Base-by-base conservation (phyloP, 2,888 invertebrate genomes). In the Anoncus sp. region DNA sequence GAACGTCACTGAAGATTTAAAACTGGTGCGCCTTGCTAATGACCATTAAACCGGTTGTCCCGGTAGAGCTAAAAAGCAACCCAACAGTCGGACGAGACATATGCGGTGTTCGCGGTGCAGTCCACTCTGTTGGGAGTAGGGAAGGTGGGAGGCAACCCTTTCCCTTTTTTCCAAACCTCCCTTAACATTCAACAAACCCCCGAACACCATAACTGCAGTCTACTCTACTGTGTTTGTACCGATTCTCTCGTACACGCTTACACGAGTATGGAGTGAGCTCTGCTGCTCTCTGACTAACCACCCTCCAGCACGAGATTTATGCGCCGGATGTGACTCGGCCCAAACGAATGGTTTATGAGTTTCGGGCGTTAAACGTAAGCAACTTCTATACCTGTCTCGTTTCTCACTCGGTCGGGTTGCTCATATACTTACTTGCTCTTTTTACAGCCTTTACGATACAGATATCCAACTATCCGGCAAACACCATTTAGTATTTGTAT, bases 241-340 rank as follows among this genome's bases (percentile, higher is more conserved):
- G 38, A 31, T 70, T 47, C 53, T 63, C 82, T 77, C 78, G 79
- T 67, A 51, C 79, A 75, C 80, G 72, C 74, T 45, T 79, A 69
- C 81, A 76, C 74, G 70, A 31, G 47, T 31, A 31, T n/a, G n/a
- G 31, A 5, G 31, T 5, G 31, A 31, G 31, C 31, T 3, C 31
- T 3, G 31, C 31, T 31, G 72, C 79, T 79, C 81, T 77, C 72
- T 74, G 83, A 77, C 83, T 82, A 82, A 84, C 83, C 84, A 85
- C 86, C 38, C 31, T 7, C 31, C 31, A 6, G 5, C 85, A 83
- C 77, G 86, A 88, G 88, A 90, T 90, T 90, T 90, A 90, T 90
- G 88, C 87, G 73, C 89, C 88, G 90, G 90, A 90, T 90, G 89
- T 88, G 88, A 90, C 89, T 87, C 84, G 84, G 83, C 83, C 84